Evolutionary conservation across 2,113 vertebrate species (phyloP).

Genomic region (Thunnus thynnus): DNA sequence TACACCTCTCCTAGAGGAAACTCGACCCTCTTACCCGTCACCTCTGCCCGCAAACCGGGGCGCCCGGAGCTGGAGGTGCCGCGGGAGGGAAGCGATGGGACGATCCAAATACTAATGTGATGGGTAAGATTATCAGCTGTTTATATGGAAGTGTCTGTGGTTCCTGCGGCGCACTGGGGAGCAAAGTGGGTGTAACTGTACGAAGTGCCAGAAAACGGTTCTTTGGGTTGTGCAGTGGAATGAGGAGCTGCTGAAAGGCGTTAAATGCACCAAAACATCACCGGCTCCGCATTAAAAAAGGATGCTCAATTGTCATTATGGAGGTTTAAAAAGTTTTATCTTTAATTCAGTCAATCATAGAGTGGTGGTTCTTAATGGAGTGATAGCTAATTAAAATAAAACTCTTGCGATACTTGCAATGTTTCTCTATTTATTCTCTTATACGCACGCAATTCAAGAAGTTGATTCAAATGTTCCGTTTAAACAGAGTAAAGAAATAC

Average conservation of each 20-base stretch:
- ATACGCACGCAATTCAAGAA: background rate
- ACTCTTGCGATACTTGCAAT: no score
- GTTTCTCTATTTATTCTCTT: background rate
- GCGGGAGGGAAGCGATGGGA: slow-evolving; percentile 38
- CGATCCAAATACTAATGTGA: slow-evolving; percentile 52
- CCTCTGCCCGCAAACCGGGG: slow-evolving; percentile 14
- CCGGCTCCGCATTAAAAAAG: no score
- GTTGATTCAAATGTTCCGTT: no score
- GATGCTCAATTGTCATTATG: no score
- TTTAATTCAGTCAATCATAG: no score
- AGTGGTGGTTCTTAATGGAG: no score
- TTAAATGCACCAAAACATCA: background rate
- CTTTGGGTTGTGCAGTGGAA: background rate
- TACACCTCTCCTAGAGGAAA: slow-evolving; percentile 36
- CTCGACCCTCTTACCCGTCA: background rate
- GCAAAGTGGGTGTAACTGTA: background rate
- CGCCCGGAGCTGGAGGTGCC: slow-evolving; percentile 41
- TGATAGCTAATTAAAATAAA: no score
- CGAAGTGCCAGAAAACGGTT: background rate
- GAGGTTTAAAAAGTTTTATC: no score
- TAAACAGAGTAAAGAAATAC: no score
- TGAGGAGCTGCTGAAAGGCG: background rate
- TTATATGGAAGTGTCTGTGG: background rate
- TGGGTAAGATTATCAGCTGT: slow-evolving; percentile 56
- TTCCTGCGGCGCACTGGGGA: background rate